Percentiles rank a stretch among this genome's conserved stretches.
Evolutionary conservation across 2,888 invertebrate genomes (phyloP).

Genomic region (Cataglyphis cursor): DNA sequence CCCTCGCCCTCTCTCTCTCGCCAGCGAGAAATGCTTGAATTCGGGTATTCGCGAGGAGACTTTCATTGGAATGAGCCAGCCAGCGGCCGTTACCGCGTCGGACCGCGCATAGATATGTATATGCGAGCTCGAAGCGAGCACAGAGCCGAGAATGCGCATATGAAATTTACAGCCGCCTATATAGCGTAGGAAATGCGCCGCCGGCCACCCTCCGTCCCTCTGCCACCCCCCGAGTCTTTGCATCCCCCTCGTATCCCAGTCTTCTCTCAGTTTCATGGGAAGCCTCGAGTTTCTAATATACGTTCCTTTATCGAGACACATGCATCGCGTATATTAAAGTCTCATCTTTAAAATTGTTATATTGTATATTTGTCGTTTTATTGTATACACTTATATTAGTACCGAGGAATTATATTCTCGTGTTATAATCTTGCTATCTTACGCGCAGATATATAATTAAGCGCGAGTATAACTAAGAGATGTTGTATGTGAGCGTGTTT

Average conservation of each 20-base stretch:
- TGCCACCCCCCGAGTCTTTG: conserved; percentile 40
- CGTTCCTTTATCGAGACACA: conserved; percentile 31
- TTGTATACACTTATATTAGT: background rate
- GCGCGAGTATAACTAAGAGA: background rate
- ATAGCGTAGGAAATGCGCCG: conserved; percentile 78
- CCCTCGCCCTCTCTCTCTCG: background rate
- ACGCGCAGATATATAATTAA: background rate
- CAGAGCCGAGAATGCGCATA: conserved; percentile 78
- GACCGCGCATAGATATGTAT: conserved; percentile 66
- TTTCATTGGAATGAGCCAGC: conserved; percentile 71
- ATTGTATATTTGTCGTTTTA: background rate
- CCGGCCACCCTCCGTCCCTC: conserved; percentile 56
- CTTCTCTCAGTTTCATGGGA: conserved; percentile 37
- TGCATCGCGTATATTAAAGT: conserved; percentile 31
- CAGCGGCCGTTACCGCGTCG: conserved; percentile 66
- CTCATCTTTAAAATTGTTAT: background rate
- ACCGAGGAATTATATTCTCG: background rate
- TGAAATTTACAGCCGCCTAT: conserved; percentile 81
- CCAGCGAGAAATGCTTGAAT: conserved; percentile 69
- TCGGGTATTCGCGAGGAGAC: conserved; percentile 71
- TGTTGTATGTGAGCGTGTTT: background rate
- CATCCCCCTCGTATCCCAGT: conserved; percentile 63
- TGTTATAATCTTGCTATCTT: background rate
- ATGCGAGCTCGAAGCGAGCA: conserved; percentile 66
- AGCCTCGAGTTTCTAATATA: conserved; percentile 31